Conservation (phyloP, 2,113 vertebrate species). For the Psilopogon haemacephalus region DNA sequence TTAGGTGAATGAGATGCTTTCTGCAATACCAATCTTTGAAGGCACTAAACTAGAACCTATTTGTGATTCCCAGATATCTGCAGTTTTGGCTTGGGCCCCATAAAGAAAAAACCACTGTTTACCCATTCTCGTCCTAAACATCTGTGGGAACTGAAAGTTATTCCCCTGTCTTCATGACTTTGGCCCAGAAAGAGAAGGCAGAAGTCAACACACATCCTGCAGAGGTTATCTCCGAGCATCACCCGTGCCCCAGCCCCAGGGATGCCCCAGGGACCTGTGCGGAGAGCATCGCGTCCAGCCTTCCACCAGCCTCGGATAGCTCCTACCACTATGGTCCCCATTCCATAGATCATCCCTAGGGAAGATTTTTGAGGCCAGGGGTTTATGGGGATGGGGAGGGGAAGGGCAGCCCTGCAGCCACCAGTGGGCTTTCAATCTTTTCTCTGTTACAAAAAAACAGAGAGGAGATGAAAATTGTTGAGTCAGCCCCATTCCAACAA, state of each 20-base stretch:
- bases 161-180: slow-evolving; percentile 14
- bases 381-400: background rate
- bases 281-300: background rate
- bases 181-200: slow-evolving; percentile 29
- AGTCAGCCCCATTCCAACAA: background rate
- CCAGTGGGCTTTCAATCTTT: background rate
- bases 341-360: accelerated
- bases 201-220: slow-evolving; percentile 39
- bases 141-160: slow-evolving; percentile 59
- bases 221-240: slow-evolving; percentile 37
- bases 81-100: background rate
- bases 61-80: background rate
- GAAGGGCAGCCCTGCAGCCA: background rate
- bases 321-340: background rate
- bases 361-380: accelerated
- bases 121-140: background rate
- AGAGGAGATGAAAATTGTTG: background rate
- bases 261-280: background rate
- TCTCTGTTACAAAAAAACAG: background rate
- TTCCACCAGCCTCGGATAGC: background rate
- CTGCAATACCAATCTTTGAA: background rate
- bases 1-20: background rate
- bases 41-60: background rate
- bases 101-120: background rate
- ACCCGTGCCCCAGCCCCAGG: background rate